A percentile compares a stretch with the other conserved stretches of the same genome.
phyloP scores from a whole-genome alignment of 2,888 invertebrate genomes.

The Limnephilus auricula region DNA sequence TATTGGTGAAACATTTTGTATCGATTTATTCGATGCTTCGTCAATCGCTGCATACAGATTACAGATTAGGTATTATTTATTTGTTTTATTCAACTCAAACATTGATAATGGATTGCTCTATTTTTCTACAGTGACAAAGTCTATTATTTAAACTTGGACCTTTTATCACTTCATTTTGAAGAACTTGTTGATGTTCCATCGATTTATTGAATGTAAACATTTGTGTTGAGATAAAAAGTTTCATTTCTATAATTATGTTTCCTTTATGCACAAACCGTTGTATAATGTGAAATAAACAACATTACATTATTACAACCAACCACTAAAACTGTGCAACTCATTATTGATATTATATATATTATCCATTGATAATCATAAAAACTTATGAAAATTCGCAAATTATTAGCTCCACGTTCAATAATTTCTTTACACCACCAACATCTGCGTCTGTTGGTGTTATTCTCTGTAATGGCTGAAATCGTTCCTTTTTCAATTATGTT shows the following conservation, averaged over 20 bases:
- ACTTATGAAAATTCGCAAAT: neutral
- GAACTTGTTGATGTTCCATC: neutral
- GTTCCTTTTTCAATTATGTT: neutral
- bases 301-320: no score
- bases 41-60: neutral
- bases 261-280: no score
- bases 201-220: neutral
- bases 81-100: neutral
- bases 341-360: no score
- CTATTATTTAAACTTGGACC: neutral
- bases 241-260: no score
- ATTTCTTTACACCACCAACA: neutral
- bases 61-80: neutral
- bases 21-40: neutral
- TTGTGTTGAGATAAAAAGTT: no score
- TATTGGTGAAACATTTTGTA: neutral
- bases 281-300: neutral
- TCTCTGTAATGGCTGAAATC: no score
- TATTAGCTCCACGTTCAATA: neutral
- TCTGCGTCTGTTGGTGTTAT: neutral
- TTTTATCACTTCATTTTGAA: neutral
- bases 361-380: neutral
- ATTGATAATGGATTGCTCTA: neutral
- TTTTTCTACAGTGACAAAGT: neutral
- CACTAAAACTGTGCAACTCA: neutral